Evolutionary conservation across 2,113 vertebrate species (phyloP).

Genomic region (Myanophis thanlyinensis): DNA sequence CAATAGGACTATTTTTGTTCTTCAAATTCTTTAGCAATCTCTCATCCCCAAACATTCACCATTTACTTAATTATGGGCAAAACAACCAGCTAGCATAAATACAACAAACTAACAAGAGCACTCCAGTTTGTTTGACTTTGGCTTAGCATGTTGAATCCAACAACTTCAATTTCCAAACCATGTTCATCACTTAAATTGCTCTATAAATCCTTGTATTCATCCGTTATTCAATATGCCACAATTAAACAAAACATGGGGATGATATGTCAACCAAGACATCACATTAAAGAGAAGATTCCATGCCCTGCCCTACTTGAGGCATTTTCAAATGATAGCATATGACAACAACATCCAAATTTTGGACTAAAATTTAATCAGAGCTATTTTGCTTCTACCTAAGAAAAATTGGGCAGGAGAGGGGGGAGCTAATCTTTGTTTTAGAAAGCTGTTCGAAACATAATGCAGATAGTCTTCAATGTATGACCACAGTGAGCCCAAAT

Average conservation of each 20-base stretch:
- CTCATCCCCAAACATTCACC: neutral
- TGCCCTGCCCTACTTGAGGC: neutral
- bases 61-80: slow-evolving; percentile 18
- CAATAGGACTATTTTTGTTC: neutral
- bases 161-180: neutral
- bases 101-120: neutral
- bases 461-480: neutral
- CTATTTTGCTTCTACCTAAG: neutral
- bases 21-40: neutral
- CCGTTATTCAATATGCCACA: neutral
- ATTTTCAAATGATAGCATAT: neutral
- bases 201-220: neutral
- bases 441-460: neutral
- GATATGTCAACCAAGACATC: neutral
- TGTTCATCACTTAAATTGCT: neutral
- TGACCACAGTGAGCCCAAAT: neutral
- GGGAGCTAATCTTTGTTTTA: neutral
- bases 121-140: neutral
- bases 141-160: neutral
- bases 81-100: neutral
- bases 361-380: neutral
- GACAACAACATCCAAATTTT: neutral
- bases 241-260: neutral
- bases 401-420: neutral
- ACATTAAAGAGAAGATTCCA: neutral